Evolutionary conservation across 2,113 vertebrate genomes (phyloP).

Genomic region (Callionymus lyra): DNA sequence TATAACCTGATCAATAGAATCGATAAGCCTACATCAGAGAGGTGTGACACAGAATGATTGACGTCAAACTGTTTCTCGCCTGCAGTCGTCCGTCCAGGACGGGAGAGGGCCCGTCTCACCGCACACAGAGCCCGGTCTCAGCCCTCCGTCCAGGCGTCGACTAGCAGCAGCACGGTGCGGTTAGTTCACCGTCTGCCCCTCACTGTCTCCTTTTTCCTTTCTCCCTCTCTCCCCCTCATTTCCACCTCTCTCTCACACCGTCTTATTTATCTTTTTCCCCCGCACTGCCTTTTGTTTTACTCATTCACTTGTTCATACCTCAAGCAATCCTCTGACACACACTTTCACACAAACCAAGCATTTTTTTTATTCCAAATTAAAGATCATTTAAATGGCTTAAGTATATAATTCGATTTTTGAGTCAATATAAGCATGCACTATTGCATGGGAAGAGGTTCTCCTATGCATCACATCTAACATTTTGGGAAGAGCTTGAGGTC

Average conservation of each 20-base stretch:
- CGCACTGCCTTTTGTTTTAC: background rate
- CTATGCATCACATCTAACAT: too few species aligned
- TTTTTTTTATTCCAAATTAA: too few species aligned
- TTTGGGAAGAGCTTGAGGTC: too few species aligned
- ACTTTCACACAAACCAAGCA: too few species aligned
- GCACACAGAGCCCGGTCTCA: conserved; percentile 71
- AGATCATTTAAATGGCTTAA: too few species aligned
- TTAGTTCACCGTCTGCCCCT: conserved; percentile 67
- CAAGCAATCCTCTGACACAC: too few species aligned
- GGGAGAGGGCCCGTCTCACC: conserved; percentile 70
- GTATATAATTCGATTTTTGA: too few species aligned
- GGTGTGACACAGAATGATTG: conserved; percentile 66
- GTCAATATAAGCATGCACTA: too few species aligned
- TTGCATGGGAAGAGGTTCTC: too few species aligned
- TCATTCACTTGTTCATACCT: background rate
- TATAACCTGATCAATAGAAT: conserved; percentile 58
- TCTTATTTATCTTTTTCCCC: conserved; percentile 1
- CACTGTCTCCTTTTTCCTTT: background rate
- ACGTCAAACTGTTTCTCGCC: conserved; percentile 68
- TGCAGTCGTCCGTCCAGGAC: conserved; percentile 69
- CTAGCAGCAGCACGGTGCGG: conserved; percentile 73
- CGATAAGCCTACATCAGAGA: conserved; percentile 59
- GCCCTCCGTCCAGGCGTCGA: conserved; percentile 63
- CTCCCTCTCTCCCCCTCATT: background rate
- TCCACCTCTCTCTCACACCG: conserved; percentile 7